Base-by-base conservation (phyloP, 2,888 invertebrate genomes). In the Atethmia centrago region DNA sequence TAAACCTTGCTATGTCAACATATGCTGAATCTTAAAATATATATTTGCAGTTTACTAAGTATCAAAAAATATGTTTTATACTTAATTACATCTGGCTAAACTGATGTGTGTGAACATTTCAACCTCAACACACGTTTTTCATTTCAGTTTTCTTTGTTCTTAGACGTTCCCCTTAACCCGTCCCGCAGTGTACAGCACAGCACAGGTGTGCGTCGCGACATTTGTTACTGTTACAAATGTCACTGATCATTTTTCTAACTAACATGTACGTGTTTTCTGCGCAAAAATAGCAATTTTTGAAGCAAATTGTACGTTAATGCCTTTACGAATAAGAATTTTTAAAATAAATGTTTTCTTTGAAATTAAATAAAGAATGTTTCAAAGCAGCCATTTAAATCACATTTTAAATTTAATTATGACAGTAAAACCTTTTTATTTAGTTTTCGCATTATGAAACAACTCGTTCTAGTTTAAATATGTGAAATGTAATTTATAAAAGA, bases 201-300 rank as follows among this genome's bases (percentile, higher is more conserved):
- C 74, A 42, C 77, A 77, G 81, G 77, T 83, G 81, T 69, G 55
- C 25, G 25, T 14, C 45, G 31, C 51, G 36, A 63, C 70, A 67
- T 66, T 64, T 70, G 68, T 71, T 49, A 55, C 61, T 70, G 83
- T 79, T 76, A 80, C 72, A 79, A 68, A 77, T 65, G 83, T 61
- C 71, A 56, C 63, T 49, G 82, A 78, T 82, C 72, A 76, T 85
- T 79, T 76, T 85, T 85, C 58, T 70, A 75, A 85, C 75, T 75
- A 72, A 73, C 59, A 51, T 74, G 64, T 31, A 56, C 64, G 68
- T 69, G 47, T 10, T 56, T 16, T 64, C 36, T 68, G 16, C 21
- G 28, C 49, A 40, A 47, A 21, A 63, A 14, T 14, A 9, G 31
- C 55, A 79, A 49, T 71, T 72, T 53, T 72, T 42, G 9, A 40